Conservation (phyloP, 2,113 vertebrate genomes). For the Actinemys pallida region DNA sequence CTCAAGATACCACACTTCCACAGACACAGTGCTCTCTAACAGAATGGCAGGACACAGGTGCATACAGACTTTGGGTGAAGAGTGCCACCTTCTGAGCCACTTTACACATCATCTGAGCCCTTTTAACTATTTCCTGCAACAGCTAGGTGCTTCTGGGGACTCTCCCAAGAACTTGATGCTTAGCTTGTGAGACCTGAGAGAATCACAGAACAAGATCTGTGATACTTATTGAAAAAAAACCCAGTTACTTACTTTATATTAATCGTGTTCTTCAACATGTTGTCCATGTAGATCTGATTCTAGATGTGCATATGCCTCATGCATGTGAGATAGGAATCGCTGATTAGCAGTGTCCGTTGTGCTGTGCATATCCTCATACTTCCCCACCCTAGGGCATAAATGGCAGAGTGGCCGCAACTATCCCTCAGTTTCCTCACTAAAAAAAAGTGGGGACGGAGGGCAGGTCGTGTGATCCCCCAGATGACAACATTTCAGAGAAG, state of each 20-base stretch:
- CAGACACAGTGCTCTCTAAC: background rate
- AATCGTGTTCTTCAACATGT: background rate
- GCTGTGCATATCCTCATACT: background rate
- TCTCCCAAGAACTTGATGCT: background rate
- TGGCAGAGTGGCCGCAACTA: background rate
- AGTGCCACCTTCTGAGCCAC: background rate
- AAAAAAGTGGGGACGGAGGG: fast-evolving
- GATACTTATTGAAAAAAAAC: background rate
- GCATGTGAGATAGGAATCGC: background rate
- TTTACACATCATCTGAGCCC: background rate
- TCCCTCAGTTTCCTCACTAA: background rate
- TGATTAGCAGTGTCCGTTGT: background rate
- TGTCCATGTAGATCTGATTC: background rate
- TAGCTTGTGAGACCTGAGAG: background rate
- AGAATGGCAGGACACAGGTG: background rate
- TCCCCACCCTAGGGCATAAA: background rate
- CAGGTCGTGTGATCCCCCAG: background rate
- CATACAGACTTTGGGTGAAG: background rate
- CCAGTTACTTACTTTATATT: background rate
- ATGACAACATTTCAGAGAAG: background rate
- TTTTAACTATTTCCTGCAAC: background rate
- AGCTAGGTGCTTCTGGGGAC: background rate
- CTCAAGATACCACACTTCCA: background rate
- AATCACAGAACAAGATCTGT: background rate
- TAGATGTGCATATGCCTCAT: background rate